Conservation (phyloP, 23 tunicate genomes). For the Trididemnum miniatum region DNA sequence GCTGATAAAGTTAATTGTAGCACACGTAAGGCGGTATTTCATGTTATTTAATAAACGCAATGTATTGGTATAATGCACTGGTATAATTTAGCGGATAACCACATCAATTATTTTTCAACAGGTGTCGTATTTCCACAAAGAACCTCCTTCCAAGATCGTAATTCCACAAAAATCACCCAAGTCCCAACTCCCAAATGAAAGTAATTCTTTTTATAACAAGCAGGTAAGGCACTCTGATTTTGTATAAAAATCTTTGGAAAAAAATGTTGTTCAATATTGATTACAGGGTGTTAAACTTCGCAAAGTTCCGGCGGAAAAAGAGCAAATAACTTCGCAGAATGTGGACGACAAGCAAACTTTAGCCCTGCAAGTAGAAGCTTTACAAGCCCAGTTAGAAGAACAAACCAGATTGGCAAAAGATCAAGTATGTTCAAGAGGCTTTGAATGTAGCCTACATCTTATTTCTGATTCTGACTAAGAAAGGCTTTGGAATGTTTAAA, state of each 20-base stretch:
- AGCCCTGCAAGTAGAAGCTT: conserved; percentile 85
- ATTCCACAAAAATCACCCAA: conserved; percentile 83
- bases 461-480: too few species aligned
- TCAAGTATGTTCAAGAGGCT: conserved; percentile 39
- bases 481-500: too few species aligned
- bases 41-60: too few species aligned
- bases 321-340: not conserved
- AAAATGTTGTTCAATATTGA: too few species aligned
- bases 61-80: too few species aligned
- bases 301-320: not conserved
- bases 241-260: too few species aligned
- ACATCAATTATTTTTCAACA: conserved; percentile 9
- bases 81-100: too few species aligned
- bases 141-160: conserved; percentile 86
- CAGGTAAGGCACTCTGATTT: not conserved
- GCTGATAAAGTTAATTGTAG: too few species aligned
- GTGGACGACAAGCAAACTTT: conserved; percentile 71
- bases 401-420: conserved; percentile 83
- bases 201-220: not conserved
- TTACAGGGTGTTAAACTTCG: not conserved
- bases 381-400: conserved; percentile 92
- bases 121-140: conserved; percentile 97
- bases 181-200: conserved; percentile 67
- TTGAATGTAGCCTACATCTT: too few species aligned
- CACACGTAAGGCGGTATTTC: too few species aligned